These are phyloP conservation scores for Balaeniceps rex DNA, from an alignment of 2,113 vertebrate species.

Conservation along the genomic window DNA sequence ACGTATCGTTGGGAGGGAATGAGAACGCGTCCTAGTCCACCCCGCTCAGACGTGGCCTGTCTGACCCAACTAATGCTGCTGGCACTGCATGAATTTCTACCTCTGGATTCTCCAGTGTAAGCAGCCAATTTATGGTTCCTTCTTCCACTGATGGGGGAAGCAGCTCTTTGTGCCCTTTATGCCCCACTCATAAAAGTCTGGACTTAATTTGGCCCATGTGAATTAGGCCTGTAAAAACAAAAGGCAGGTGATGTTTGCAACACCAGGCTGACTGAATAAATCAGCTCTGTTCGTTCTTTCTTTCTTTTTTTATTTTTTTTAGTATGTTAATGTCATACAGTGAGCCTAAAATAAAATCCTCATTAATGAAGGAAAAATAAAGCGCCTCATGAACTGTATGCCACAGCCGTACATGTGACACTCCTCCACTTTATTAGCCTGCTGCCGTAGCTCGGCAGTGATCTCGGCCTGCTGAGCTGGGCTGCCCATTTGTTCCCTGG, in stretches of 20 bases:
- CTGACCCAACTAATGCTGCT: constrained; percentile 32
- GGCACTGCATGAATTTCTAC: constrained; percentile 15
- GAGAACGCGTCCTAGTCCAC: not conserved
- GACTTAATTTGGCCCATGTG: constrained; percentile 37
- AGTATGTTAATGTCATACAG: constrained; percentile 51
- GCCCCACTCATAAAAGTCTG: constrained; percentile 20
- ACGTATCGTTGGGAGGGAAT: not conserved
- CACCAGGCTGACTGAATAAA: not conserved
- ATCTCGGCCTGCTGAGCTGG: not conserved
- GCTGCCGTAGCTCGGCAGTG: not conserved
- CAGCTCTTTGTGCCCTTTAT: constrained; percentile 31
- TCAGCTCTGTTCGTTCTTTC: not conserved
- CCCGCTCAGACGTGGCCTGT: not conserved
- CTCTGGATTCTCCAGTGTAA: constrained; percentile 24
- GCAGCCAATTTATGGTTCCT: constrained; percentile 41
- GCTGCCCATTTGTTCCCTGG: constrained; percentile 26
- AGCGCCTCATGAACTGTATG: constrained; percentile 2
- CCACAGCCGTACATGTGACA: constrained; percentile 13
- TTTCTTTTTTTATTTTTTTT: not conserved
- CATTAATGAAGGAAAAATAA: constrained; percentile 51
- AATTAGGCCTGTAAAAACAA: constrained; percentile 41
- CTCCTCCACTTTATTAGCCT: constrained; percentile 45
- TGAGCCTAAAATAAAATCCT: constrained; percentile 62
- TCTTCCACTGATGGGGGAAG: constrained; percentile 6
- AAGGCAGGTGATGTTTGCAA: constrained; percentile 40